These are phyloP conservation scores for Manis crassicaudata DNA, from an alignment of 2,797 vertebrate genomes.

Conservation along the genomic window DNA sequence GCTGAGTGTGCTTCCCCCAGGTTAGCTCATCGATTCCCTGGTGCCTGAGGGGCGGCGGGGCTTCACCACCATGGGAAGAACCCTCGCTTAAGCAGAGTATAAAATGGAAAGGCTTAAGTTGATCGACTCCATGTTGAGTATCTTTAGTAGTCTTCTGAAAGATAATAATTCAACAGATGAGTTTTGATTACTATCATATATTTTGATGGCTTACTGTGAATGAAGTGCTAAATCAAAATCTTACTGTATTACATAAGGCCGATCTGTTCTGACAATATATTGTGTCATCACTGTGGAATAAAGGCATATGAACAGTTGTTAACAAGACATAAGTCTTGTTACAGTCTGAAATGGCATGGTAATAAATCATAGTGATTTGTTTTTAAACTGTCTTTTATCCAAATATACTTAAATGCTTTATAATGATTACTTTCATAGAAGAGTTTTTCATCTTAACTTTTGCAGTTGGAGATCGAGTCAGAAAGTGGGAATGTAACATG, in stretches of 20 bases:
- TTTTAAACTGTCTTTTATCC: conserved; percentile 46
- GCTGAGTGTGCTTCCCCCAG: background rate
- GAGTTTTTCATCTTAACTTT: conserved; percentile 58
- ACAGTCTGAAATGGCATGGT: background rate
- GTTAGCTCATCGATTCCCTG: conserved; percentile 6
- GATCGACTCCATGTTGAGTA: conserved; percentile 26
- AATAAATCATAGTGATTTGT: conserved; percentile 47
- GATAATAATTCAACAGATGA: conserved; percentile 22
- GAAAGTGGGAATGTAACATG: conserved; percentile 16
- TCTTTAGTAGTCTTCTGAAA: conserved; percentile 56
- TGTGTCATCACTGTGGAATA: background rate
- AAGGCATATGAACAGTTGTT: background rate
- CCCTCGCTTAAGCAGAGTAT: background rate
- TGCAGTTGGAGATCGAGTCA: conserved; percentile 39
- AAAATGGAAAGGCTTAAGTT: background rate
- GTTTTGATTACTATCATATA: conserved; percentile 30
- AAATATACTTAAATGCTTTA: conserved; percentile 44
- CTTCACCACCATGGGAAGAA: background rate
- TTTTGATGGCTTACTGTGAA: background rate
- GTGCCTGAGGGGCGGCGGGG: conserved; percentile 31
- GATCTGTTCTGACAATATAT: conserved; percentile 4
- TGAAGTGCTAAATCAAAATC: background rate
- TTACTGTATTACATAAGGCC: background rate
- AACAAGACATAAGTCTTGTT: background rate
- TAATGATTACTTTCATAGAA: conserved; percentile 28